A percentile compares a stretch with the other conserved stretches of the same genome.
Evolutionary conservation across 2,797 vertebrate species (phyloP).

Genomic region (Falco rusticolus): DNA sequence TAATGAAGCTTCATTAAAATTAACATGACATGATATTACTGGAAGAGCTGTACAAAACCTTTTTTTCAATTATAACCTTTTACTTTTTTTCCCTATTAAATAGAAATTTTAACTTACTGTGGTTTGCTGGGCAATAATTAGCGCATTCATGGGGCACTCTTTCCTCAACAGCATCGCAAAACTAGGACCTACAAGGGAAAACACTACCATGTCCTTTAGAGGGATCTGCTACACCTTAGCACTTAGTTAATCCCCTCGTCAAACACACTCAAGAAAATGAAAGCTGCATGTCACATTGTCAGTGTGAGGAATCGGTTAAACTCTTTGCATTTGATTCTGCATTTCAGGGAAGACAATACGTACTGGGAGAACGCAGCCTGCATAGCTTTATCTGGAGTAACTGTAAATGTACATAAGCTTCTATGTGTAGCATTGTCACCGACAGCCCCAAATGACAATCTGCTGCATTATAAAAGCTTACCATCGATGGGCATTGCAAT

Average conservation of each 20-base stretch:
- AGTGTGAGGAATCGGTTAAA: constrained; percentile 43
- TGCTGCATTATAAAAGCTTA: neutral
- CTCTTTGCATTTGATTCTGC: constrained; percentile 2
- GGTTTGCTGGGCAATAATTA: constrained; percentile 35
- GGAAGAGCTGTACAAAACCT: neutral
- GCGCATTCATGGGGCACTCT: neutral
- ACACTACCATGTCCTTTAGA: constrained; percentile 33
- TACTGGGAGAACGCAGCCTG: neutral
- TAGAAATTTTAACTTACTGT: constrained; percentile 17
- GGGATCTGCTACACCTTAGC: constrained; percentile 21
- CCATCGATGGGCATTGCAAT: neutral
- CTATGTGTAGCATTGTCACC: neutral
- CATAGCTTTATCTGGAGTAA: neutral
- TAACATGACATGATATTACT: constrained; percentile 34
- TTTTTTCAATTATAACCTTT: constrained; percentile 10
- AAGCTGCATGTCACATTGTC: constrained; percentile 37
- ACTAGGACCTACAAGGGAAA: neutral
- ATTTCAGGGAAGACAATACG: neutral
- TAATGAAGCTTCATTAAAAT: constrained; percentile 65
- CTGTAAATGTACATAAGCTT: neutral
- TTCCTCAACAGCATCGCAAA: constrained; percentile 50
- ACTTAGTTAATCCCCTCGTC: constrained; percentile 62
- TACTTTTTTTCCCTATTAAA: constrained; percentile 26
- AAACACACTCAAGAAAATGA: constrained; percentile 60
- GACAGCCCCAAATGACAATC: neutral